Percentiles rank a stretch among this genome's conserved stretches.
Evolutionary conservation across 2,797 vertebrate species (phyloP).

Genomic region (Acrocephalus scirpaceus): DNA sequence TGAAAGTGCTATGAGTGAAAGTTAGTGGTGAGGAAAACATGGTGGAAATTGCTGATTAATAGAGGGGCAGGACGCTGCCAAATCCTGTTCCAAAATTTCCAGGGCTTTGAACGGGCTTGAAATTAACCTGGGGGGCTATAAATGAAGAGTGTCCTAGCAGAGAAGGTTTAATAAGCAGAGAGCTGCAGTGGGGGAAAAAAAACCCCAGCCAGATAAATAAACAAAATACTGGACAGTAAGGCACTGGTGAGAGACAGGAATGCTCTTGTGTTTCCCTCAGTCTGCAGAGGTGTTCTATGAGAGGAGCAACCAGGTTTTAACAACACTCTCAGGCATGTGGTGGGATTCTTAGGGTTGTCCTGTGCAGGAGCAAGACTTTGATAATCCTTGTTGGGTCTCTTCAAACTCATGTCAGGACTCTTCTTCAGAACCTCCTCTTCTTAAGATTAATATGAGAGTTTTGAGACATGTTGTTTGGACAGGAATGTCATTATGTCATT

Average conservation of each 20-base stretch:
- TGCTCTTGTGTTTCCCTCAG: neutral
- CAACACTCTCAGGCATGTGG: accelerated
- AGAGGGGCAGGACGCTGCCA: neutral
- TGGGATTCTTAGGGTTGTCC: neutral
- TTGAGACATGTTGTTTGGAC: neutral
- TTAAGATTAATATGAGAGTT: neutral
- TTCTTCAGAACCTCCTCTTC: neutral
- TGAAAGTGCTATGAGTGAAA: neutral
- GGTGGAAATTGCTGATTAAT: neutral
- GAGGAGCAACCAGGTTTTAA: neutral
- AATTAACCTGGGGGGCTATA: neutral
- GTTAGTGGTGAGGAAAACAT: neutral
- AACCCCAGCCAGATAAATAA: neutral
- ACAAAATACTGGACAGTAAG: neutral
- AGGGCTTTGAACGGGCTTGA: neutral
- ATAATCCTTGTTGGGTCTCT: neutral
- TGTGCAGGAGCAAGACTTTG: neutral
- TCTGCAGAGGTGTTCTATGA: neutral
- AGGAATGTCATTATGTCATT: neutral
- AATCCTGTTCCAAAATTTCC: neutral
- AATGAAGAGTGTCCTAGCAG: neutral
- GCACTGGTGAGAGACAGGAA: neutral
- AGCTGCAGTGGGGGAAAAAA: neutral
- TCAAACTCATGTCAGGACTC: neutral
- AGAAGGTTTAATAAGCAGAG: neutral